Evolutionary conservation across 2,113 vertebrate genomes (phyloP).

Genomic region (Callipepla californica): DNA sequence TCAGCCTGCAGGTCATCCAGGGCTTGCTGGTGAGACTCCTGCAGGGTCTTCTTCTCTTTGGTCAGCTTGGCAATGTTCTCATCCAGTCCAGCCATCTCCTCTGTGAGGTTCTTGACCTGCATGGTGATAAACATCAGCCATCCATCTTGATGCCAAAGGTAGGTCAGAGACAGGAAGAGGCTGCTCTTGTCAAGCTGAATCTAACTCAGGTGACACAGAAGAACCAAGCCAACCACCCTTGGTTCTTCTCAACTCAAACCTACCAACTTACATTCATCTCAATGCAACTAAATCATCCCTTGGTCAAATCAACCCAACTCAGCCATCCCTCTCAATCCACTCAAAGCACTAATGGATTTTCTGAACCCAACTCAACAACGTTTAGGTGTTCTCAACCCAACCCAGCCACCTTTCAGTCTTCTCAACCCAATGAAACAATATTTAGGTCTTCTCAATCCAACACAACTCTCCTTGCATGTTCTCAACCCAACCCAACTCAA

Average conservation of each 20-base stretch:
- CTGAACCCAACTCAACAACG: background rate
- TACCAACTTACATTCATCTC: too few species aligned
- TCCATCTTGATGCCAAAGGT: fast-evolving
- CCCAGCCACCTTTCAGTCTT: too few species aligned
- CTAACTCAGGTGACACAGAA: background rate
- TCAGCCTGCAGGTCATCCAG: slow-evolving; percentile 95
- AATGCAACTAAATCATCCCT: too few species aligned
- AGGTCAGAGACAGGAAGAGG: background rate
- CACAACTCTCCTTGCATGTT: fast-evolving
- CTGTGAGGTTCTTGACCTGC: slow-evolving; percentile 93
- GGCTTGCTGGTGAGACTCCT: slow-evolving; percentile 94
- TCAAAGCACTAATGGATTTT: background rate
- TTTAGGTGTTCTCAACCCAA: background rate
- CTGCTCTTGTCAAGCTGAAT: background rate
- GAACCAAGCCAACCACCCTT: background rate
- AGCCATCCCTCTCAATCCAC: background rate
- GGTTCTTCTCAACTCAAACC: background rate
- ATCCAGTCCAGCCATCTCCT: slow-evolving; percentile 94
- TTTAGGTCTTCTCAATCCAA: background rate
- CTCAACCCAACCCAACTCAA: background rate
- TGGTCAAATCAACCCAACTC: too few species aligned
- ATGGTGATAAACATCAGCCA: background rate
- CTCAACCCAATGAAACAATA: too few species aligned
- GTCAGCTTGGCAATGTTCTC: slow-evolving; percentile 90
- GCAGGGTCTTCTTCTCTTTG: slow-evolving; percentile 94